Base-by-base conservation (phyloP, 2,113 vertebrate genomes). In the Tragelaphus strepsiceros region DNA sequence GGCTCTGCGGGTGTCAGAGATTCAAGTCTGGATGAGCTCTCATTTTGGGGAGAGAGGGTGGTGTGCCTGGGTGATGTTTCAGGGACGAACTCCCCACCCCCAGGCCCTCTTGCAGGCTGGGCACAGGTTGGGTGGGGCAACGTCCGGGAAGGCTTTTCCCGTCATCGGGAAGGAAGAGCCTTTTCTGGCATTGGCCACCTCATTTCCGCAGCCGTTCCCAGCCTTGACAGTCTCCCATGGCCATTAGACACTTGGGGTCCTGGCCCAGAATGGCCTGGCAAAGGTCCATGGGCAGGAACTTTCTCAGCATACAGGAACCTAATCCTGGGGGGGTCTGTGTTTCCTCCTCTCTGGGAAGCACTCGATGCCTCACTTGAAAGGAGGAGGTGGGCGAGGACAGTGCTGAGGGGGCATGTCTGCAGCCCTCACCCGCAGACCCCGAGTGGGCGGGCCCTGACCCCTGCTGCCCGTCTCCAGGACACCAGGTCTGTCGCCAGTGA, bases 71-170 rank as follows among this genome's bases (percentile, higher is more conserved):
- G 83, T 82, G 83, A 94, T n/a, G 39, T 21, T 88, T 74, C 85
- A 90, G 94, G 91, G 53, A 92, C 83, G 19, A 92, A 39, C 26
- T 39, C 35, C 89, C 89, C 67, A 32, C 84, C 78, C 92, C 85
- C 94, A 81, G 7, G 26, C 56, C 85, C 78, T 91, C 92, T 85
- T 56, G 58, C 95, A 93, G 35, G 71, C 96, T 84, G 86, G 96
- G 96, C 96, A 92, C 64, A 77, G 26, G 71, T 62, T 78, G 90
- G 96, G 97, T 61, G 97, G 97, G 82, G 97, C 2, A 11, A 49
- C 30, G 94, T 98, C 98, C 97, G 83, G 97, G 97, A 97, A 98
- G 94, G 96, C 97, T 97, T 97, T 97, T 96, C 98, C 97, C 90
- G 43, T 96, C 97, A 97, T 12, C 0, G 24, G 97, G 98, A 98